phyloP scores from a whole-genome alignment of 1,140 invertebrate species.

The Ceratina australensis region DNA sequence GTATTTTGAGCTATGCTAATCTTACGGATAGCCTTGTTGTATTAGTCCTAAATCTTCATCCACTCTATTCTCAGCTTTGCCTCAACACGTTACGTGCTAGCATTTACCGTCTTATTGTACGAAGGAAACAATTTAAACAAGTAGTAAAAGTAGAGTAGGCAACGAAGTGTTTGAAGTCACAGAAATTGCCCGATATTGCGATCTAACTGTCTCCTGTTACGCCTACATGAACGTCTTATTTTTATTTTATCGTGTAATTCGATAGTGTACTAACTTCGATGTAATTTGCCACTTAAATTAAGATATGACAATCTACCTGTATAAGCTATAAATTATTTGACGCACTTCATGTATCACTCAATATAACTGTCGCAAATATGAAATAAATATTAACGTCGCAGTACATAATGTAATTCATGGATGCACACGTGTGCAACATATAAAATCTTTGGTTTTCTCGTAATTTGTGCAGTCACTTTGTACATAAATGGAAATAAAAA shows the following conservation, averaged over 20 bases:
- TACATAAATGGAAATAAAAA: neutral
- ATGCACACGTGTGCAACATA: neutral
- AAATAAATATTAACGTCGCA: neutral
- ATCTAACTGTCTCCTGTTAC: neutral
- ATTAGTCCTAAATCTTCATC: neutral
- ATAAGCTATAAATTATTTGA: neutral
- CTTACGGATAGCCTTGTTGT: slow-evolving; percentile 6
- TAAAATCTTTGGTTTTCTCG: neutral
- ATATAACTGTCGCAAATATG: neutral
- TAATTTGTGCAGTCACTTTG: neutral
- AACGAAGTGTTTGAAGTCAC: neutral
- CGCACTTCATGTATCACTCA: neutral
- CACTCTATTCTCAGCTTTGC: neutral
- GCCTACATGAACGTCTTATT: neutral
- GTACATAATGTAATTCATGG: neutral
- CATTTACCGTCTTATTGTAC: neutral
- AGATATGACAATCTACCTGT: neutral
- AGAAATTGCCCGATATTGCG: neutral
- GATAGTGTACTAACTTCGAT: neutral
- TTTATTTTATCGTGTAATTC: neutral
- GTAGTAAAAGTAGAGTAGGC: neutral
- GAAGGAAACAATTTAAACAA: neutral
- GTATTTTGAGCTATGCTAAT: slow-evolving; percentile 43
- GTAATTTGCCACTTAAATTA: neutral
- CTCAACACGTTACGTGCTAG: neutral